Evolutionary conservation across 2,888 invertebrate genomes (phyloP).

Genomic region (Temnothorax rugatulus): DNA sequence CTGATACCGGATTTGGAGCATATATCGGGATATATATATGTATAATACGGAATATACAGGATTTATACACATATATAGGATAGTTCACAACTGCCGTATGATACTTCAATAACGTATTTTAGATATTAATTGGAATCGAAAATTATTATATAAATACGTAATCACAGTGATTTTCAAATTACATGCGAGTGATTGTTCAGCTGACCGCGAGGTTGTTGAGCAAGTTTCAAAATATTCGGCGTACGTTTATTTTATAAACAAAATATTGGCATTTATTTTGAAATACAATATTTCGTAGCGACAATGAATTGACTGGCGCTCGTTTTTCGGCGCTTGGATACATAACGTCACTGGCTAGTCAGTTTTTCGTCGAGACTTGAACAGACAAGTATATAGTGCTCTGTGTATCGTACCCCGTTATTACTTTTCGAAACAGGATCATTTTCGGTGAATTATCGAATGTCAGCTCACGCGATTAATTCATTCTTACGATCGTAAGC

Average conservation of each 20-base stretch:
- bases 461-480: background rate
- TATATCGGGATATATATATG: background rate
- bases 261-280: background rate
- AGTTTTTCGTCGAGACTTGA: background rate
- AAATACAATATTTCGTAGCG: background rate
- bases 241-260: background rate
- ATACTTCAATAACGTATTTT: background rate
- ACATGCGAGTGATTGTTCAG: background rate
- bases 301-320: background rate
- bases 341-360: background rate
- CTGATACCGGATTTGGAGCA: conserved; percentile 13
- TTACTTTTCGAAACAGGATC: background rate
- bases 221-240: background rate
- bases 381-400: background rate
- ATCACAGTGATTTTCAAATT: background rate
- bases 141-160: background rate
- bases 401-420: background rate
- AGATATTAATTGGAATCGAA: background rate
- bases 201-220: background rate
- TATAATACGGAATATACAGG: background rate
- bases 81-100: background rate
- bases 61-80: background rate
- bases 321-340: background rate
- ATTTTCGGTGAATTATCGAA: background rate
- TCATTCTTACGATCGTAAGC: background rate